Conservation (phyloP, 2,888 invertebrate species). For the Troides oblongomaculatus region DNA sequence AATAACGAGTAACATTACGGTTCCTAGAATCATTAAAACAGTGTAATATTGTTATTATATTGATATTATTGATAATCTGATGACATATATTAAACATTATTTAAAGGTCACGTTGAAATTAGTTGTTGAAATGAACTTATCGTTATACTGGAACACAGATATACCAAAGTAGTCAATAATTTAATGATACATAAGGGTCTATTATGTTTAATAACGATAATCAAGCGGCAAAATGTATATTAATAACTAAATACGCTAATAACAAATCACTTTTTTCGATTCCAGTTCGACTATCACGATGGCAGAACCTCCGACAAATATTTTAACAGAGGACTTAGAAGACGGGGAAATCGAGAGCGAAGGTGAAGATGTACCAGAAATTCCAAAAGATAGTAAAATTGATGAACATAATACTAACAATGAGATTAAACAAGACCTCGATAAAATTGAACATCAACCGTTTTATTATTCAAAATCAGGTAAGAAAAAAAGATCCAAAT, state of each 20-base stretch:
- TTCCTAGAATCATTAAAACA: not conserved
- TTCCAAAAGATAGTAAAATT: slow-evolving; percentile 48
- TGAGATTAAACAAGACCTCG: slow-evolving; percentile 36
- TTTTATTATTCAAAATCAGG: slow-evolving; percentile 68
- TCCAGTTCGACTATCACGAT: slow-evolving; percentile 64
- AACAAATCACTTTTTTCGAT: slow-evolving; percentile 44
- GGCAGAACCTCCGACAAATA: slow-evolving; percentile 53
- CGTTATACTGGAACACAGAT: too few relatives aligned
- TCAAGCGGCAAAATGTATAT: not conserved
- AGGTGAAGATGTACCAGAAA: slow-evolving; percentile 63
- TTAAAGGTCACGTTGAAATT: not conserved
- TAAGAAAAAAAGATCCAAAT: slow-evolving; percentile 76
- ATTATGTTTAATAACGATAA: not conserved
- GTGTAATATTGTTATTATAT: too few relatives aligned
- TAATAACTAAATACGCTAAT: not conserved
- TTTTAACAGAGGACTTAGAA: slow-evolving; percentile 83
- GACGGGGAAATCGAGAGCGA: slow-evolving; percentile 91
- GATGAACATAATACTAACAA: slow-evolving; percentile 38
- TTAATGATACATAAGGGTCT: too few relatives aligned
- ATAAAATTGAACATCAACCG: slow-evolving; percentile 52
- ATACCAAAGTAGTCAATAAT: too few relatives aligned
- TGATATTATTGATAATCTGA: not conserved
- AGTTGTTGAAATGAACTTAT: not conserved
- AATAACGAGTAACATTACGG: not conserved
- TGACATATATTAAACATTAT: not conserved